Evolutionary conservation across 1,140 invertebrate species (phyloP), one percentile per base, ranked within the genome.

Genomic region (Leptopilina boulardi): DNA sequence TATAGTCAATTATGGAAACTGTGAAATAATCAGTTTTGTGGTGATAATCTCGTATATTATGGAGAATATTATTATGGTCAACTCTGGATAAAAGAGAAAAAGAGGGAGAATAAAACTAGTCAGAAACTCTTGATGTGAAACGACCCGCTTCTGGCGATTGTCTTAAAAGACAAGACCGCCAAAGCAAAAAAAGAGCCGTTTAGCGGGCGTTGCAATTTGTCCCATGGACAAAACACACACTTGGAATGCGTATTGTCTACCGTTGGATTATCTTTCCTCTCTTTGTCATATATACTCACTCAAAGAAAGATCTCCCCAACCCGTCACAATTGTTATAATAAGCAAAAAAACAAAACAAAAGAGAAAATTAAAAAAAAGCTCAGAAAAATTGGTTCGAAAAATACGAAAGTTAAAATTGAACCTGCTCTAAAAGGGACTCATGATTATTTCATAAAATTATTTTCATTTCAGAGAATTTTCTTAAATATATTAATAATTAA

Each of bases 111-210:
- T 66, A 66, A 66, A 66, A 66, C 23, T 66, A 30, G 59, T 30
- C 59, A 66, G 59, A n/a, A n/a, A 30, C 59, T 66, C 59, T 66
- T 66, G 59, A 66, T 66, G 59, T 66, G 59, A 66, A 66, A 66
- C 59, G 59, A 66, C 59, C 59, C 59, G 59, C 59, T 66, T 66
- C 59, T 66, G 59, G 59, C 59, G 59, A 66, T 66, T 66, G 59
- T 66, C 59, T 66, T 30, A 66, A 66, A 30, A 66, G 59, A 66
- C 59, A 23, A 66, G 59, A 66, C 59, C 59, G 59, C 59, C 59
- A 66, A 66, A 30, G 59, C 59, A 66, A 66, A 66, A 51, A 66
- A 66, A 66, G 23, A 23, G 59, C 59, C 59, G 59, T 66, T 66
- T 66, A 66, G 59, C 59, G 59, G 59, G 59, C 59, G 59, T 66